Evolutionary conservation across 2,888 invertebrate genomes (phyloP).

Genomic region (Entomobrya proxima): DNA sequence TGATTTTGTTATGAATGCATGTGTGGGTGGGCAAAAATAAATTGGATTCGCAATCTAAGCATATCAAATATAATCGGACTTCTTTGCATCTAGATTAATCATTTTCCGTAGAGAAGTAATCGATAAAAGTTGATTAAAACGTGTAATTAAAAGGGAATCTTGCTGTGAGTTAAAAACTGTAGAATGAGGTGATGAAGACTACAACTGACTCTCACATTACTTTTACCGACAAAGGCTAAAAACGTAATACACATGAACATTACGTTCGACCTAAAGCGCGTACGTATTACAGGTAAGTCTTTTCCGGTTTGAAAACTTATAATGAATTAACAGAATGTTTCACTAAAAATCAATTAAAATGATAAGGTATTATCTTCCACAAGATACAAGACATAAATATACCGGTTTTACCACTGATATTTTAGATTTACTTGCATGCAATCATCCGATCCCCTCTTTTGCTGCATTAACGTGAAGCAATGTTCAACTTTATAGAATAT

Average conservation of each 20-base stretch:
- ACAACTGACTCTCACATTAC: not conserved
- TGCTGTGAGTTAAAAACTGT: not conserved
- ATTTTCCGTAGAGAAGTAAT: conserved; percentile 5
- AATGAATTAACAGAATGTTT: not conserved
- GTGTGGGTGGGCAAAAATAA: conserved; percentile 14
- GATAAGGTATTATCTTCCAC: not conserved
- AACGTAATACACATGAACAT: not conserved
- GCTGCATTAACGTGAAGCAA: not conserved
- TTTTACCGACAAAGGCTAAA: conserved; percentile 18
- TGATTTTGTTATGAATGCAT: not conserved
- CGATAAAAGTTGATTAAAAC: conserved; percentile 29
- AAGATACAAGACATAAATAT: not conserved
- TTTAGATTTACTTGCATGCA: not conserved
- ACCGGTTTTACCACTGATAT: not conserved
- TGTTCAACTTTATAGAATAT: not conserved
- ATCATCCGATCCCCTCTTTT: not conserved
- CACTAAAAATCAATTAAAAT: not conserved
- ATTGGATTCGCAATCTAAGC: too few species aligned
- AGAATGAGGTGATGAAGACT: not conserved
- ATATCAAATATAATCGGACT: not conserved
- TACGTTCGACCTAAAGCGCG: not conserved
- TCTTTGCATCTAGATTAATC: not conserved
- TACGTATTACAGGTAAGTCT: not conserved
- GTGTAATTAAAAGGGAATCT: not conserved
- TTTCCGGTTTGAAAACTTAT: not conserved